A percentile compares a stretch with the other conserved stretches of the same genome.
Evolutionary conservation across 1,140 invertebrate species (phyloP).

Genomic region (Leptinotarsa texana): DNA sequence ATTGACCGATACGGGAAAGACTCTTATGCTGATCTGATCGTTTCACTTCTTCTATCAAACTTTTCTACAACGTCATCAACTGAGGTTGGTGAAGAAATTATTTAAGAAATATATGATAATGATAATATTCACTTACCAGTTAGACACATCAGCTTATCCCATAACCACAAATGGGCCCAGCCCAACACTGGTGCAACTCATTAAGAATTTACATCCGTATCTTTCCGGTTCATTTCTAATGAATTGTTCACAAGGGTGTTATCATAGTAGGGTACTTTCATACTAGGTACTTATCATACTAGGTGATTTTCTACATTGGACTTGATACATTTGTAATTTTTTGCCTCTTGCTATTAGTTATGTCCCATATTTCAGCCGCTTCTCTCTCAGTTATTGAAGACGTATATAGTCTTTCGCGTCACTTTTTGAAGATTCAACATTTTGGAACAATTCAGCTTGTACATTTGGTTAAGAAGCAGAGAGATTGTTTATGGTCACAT

Average conservation of each 20-base stretch:
- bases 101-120: conserved; percentile 33
- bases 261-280: conserved; percentile 41
- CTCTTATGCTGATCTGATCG: conserved; percentile 44
- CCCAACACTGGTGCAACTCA: conserved; percentile 21
- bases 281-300: too few relatives aligned
- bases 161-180: conserved; percentile 32
- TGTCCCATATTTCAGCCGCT: too few relatives aligned
- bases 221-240: conserved; percentile 41
- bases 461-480: too few relatives aligned
- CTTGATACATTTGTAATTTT: too few relatives aligned
- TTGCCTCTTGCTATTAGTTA: too few relatives aligned
- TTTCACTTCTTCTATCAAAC: conserved; percentile 46
- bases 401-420: too few relatives aligned
- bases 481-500: too few relatives aligned
- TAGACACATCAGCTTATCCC: conserved; percentile 29
- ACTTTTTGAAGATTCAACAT: too few relatives aligned
- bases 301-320: too few relatives aligned
- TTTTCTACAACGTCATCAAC: conserved; percentile 42
- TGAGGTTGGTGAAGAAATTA: conserved; percentile 41
- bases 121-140: not conserved
- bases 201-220: conserved; percentile 41
- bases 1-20: conserved; percentile 28
- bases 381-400: too few relatives aligned
- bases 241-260: conserved; percentile 41
- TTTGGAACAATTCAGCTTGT: too few relatives aligned